Evolutionary conservation across 2,113 vertebrate species (phyloP).

Genomic region (Sebastes fasciatus): DNA sequence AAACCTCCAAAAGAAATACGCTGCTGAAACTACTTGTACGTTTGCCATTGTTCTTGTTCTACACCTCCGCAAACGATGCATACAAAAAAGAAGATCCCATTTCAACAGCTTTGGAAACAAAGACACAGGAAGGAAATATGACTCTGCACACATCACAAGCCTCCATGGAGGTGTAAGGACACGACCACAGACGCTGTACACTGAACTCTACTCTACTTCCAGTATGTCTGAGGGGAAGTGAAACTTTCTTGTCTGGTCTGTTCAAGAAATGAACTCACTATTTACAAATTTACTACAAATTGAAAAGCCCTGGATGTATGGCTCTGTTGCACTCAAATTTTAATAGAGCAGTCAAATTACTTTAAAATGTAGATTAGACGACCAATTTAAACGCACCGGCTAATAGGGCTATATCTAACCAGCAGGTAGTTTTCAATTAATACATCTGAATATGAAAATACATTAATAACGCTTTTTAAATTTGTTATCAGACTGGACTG

Average conservation of each 20-base stretch:
- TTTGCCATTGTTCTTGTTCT: background rate
- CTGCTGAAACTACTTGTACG: background rate
- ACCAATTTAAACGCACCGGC: background rate
- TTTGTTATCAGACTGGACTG: background rate
- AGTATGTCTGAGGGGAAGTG: slow-evolving; percentile 18
- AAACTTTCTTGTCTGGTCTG: slow-evolving; percentile 16
- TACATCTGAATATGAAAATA: background rate
- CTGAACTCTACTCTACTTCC: background rate
- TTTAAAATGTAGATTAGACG: slow-evolving; percentile 3
- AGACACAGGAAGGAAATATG: slow-evolving; percentile 54
- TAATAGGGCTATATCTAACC: background rate
- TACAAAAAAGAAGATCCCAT: slow-evolving; percentile 23
- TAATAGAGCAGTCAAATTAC: slow-evolving; percentile 2
- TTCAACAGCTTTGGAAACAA: slow-evolving; percentile 49
- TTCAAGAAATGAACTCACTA: slow-evolving; percentile 40
- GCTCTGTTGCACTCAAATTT: background rate
- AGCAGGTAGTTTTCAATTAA: background rate
- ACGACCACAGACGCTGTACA: slow-evolving; percentile 23
- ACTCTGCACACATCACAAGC: slow-evolving; percentile 48
- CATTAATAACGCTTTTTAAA: background rate
- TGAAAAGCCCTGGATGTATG: background rate
- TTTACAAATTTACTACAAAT: background rate
- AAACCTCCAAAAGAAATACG: background rate
- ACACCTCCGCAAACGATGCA: background rate
- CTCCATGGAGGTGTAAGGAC: slow-evolving; percentile 21